These are phyloP conservation scores for Onychomys leucogaster DNA, from an alignment of 2,797 vertebrate genomes.

Conservation along the genomic window DNA sequence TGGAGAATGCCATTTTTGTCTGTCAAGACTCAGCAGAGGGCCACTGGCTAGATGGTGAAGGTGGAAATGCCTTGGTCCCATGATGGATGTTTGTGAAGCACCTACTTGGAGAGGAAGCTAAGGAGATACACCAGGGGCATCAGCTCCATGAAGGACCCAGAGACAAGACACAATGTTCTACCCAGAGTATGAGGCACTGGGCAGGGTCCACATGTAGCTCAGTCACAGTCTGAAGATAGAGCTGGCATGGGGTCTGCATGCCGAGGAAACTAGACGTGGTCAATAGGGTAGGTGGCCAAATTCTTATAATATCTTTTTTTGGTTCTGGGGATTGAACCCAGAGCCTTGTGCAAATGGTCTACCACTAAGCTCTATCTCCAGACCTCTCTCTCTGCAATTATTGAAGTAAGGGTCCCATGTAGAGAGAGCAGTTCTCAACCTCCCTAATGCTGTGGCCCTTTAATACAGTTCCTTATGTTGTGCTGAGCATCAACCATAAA, in stretches of 20 bases:
- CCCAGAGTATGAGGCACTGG: not conserved
- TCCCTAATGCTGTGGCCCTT: not conserved
- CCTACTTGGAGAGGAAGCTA: no score
- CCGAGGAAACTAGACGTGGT: not conserved
- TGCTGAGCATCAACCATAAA: not conserved
- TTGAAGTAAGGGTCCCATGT: not conserved
- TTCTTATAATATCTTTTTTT: not conserved
- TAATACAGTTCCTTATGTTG: not conserved
- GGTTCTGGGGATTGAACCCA: not conserved
- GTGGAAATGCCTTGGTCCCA: no score
- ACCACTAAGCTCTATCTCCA: not conserved
- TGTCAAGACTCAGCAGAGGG: not conserved
- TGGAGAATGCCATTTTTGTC: not conserved
- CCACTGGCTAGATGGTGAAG: no score
- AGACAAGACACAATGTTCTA: not conserved
- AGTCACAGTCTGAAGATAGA: not conserved
- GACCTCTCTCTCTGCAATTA: not conserved
- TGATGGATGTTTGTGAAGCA: not conserved
- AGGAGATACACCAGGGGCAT: not conserved
- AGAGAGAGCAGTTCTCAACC: not conserved
- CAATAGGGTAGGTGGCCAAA: no score
- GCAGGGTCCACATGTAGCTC: not conserved
- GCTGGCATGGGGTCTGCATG: not conserved
- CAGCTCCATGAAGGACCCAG: not conserved
- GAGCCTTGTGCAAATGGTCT: not conserved